A percentile compares a stretch with the other conserved stretches of the same genome.
These are phyloP conservation scores for Telmatochromis sp. DNA, from an alignment of 2,113 vertebrate genomes.

Conservation along the genomic window DNA sequence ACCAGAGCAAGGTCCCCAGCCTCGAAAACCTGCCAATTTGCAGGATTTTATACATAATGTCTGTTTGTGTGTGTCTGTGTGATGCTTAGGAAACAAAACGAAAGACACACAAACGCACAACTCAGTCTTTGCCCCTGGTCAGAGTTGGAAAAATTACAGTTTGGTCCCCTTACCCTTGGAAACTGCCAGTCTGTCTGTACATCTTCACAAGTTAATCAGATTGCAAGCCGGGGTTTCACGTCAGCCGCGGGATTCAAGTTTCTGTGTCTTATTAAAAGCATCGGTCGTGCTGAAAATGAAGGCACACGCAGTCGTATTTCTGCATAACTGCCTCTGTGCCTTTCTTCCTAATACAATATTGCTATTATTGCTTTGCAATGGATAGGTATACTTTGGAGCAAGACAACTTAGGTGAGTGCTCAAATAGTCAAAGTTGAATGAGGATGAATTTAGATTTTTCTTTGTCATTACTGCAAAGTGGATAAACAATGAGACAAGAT, in stretches of 20 bases:
- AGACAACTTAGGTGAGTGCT: neutral
- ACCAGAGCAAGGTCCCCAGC: neutral
- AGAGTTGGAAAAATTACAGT: neutral
- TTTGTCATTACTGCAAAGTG: neutral
- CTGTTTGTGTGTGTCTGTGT: neutral
- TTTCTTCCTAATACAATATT: neutral
- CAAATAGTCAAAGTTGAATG: neutral
- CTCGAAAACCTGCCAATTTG: neutral
- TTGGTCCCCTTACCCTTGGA: neutral
- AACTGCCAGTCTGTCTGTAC: neutral
- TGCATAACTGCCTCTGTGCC: neutral
- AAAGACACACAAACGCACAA: neutral
- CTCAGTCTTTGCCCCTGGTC: neutral
- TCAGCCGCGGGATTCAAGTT: neutral
- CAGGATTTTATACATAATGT: neutral
- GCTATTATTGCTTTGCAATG: neutral
- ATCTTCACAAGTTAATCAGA: neutral
- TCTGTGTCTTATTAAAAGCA: slow-evolving; percentile 7
- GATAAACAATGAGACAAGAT: neutral
- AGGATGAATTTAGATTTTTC: neutral
- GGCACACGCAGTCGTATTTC: neutral
- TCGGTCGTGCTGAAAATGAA: neutral
- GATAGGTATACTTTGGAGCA: neutral
- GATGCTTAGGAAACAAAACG: neutral
- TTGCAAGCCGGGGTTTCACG: neutral